phyloP scores from a whole-genome alignment of 2,797 vertebrate genomes.

The Acanthis flammea region DNA sequence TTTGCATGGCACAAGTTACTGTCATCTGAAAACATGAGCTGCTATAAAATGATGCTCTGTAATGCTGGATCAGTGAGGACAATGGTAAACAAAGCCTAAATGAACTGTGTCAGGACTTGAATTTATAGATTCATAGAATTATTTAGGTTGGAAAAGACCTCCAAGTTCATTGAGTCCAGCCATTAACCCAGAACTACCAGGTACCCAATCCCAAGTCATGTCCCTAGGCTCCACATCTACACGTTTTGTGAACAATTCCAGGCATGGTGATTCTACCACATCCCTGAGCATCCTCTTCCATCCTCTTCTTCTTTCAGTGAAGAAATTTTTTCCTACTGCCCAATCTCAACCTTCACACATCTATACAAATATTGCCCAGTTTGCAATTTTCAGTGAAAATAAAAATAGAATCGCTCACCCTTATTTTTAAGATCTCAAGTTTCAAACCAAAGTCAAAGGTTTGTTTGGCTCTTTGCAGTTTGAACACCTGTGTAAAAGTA shows the following conservation, averaged over 20 bases:
- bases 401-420: neutral
- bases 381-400: neutral
- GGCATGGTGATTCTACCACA: neutral
- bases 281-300: neutral
- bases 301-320: neutral
- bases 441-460: neutral
- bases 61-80: neutral
- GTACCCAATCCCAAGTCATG: neutral
- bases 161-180: neutral
- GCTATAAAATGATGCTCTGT: neutral
- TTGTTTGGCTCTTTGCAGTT: neutral
- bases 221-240: neutral
- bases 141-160: neutral
- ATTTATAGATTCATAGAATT: neutral
- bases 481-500: slow-evolving; percentile 4
- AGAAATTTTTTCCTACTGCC: neutral
- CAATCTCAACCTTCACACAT: neutral
- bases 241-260: neutral
- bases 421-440: neutral
- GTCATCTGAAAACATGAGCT: neutral
- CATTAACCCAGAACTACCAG: neutral
- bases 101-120: neutral
- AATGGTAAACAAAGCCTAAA: neutral
- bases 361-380: neutral
- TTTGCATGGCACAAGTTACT: neutral